Conservation (phyloP, 2,888 invertebrate species). For the Rotaria sp. region DNA sequence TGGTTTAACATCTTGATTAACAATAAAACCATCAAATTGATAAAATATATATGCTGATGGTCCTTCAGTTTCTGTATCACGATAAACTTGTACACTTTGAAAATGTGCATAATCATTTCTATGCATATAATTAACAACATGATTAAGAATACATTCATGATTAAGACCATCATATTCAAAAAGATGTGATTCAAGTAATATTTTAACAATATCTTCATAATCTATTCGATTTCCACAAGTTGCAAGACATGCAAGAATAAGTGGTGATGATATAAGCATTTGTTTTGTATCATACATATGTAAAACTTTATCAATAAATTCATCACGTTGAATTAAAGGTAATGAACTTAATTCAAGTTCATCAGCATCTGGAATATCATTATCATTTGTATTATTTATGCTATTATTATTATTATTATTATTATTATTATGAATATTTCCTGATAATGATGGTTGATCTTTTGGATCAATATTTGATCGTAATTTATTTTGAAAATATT, state of each 20-base stretch:
- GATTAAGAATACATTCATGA: constrained; percentile 13
- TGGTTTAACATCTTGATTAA: background rate
- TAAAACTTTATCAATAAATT: constrained; percentile 17
- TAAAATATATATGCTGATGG: background rate
- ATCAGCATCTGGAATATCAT: constrained; percentile 13
- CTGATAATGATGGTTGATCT: background rate
- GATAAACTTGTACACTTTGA: background rate
- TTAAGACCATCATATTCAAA: background rate
- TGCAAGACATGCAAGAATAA: background rate
- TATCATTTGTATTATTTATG: background rate
- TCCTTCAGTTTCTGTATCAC: background rate
- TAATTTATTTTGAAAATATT: background rate
- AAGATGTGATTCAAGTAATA: background rate
- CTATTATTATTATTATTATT: too few species aligned
- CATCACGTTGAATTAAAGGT: background rate
- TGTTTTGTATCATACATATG: constrained; percentile 2
- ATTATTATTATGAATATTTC: too few species aligned
- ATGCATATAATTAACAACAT: background rate
- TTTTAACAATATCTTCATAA: constrained; percentile 12
- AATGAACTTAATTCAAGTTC: constrained; percentile 1
- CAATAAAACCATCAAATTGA: constrained; percentile 24
- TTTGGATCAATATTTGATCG: background rate
- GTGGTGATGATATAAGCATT: constrained; percentile 1
- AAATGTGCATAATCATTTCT: background rate
- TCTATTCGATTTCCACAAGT: background rate